A percentile compares a stretch with the other conserved stretches of the same genome.
Conservation (phyloP, 1,140 invertebrate species). For the Calycopis cecrops region DNA sequence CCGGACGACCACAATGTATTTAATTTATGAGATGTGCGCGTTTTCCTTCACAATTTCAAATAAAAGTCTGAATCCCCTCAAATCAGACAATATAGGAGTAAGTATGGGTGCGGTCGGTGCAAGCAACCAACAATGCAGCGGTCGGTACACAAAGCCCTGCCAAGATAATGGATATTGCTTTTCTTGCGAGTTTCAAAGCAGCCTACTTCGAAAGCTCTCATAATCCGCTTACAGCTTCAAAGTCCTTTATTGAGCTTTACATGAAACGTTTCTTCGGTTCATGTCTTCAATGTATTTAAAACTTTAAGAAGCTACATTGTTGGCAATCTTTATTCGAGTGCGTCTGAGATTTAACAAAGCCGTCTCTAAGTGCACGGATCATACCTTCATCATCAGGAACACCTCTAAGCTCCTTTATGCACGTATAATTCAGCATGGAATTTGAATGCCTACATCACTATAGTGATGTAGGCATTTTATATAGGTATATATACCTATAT, state of each 20-base stretch:
- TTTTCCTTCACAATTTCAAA: conserved; percentile 4
- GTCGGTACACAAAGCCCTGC: conserved; percentile 53
- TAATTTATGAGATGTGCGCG: background rate
- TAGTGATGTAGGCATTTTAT: no score
- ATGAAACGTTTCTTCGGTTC: conserved; percentile 50
- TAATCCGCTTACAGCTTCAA: conserved; percentile 64
- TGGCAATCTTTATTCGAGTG: background rate
- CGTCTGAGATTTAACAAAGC: background rate
- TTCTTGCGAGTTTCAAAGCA: conserved; percentile 68
- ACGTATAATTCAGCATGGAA: no score
- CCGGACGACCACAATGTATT: background rate
- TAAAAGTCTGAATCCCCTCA: conserved; percentile 9
- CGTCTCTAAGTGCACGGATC: no score
- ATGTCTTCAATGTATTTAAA: conserved; percentile 20
- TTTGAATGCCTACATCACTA: no score
- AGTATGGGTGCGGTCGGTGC: conserved; percentile 23
- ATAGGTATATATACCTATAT: no score
- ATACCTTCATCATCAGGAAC: no score
- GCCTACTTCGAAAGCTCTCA: conserved; percentile 63
- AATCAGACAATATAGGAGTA: conserved; percentile 33
- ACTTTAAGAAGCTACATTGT: background rate
- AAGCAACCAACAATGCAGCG: conserved; percentile 43
- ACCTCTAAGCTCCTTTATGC: no score
- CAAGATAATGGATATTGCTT: conserved; percentile 71
- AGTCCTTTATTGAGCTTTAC: conserved; percentile 60